A percentile compares a stretch with the other conserved stretches of the same genome.
phyloP scores from a whole-genome alignment of 2,888 invertebrate species.

The Biston betularia region DNA sequence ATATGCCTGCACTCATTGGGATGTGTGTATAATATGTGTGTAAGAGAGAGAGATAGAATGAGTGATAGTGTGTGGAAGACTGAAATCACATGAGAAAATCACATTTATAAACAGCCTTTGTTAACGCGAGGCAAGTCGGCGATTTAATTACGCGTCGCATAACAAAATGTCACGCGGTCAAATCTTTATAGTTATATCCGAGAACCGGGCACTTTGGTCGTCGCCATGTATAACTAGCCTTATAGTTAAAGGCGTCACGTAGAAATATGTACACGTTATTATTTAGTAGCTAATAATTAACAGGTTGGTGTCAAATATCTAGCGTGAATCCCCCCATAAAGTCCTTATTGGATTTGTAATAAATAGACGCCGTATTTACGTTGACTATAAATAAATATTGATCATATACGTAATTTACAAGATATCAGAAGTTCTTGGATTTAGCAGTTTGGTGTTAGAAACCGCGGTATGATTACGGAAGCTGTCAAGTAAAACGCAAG shows the following conservation, averaged over 20 bases:
- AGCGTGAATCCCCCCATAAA: slow-evolving; percentile 6
- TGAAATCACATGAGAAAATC: no score
- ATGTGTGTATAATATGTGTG: no score
- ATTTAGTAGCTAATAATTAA: slow-evolving; percentile 13
- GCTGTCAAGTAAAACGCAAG: background rate
- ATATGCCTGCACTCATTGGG: no score
- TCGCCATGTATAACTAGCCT: background rate
- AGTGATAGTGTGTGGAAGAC: no score
- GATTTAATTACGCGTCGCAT: no score
- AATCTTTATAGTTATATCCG: no score
- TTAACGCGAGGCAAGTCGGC: no score
- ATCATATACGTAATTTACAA: slow-evolving; percentile 2
- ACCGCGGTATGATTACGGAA: background rate
- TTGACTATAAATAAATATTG: slow-evolving; percentile 6
- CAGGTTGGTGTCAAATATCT: slow-evolving; percentile 11
- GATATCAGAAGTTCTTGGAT: background rate
- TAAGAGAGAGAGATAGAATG: no score
- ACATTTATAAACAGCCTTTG: no score
- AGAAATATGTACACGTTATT: background rate
- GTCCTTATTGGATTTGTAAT: slow-evolving; percentile 8
- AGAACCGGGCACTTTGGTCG: background rate
- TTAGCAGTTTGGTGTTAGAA: background rate
- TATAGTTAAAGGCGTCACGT: background rate
- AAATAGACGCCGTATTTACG: background rate
- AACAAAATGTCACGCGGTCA: no score